Conservation (phyloP, 2,888 invertebrate genomes). For the Gymnocheta viridis region DNA sequence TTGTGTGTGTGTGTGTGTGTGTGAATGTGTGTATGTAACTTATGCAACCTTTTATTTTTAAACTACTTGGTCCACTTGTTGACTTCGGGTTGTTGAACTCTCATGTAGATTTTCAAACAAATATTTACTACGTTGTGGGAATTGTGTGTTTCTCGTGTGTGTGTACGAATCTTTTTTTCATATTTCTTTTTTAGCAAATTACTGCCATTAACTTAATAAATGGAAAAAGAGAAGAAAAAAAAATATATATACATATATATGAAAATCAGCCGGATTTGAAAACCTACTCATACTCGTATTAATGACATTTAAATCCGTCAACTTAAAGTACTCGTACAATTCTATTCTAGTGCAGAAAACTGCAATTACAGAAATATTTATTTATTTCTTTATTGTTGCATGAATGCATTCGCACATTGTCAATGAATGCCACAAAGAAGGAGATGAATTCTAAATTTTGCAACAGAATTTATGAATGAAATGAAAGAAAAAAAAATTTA, state of each 20-base stretch:
- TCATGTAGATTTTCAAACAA: conserved; percentile 58
- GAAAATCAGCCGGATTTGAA: conserved; percentile 63
- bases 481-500: conserved; percentile 17
- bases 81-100: conserved; percentile 65
- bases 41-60: conserved; percentile 67
- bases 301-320: conserved; percentile 67
- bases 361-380: conserved; percentile 31
- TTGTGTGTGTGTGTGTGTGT: conserved; percentile 18
- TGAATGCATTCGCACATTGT: background rate
- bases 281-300: conserved; percentile 49
- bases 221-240: conserved; percentile 19
- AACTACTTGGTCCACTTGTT: conserved; percentile 61
- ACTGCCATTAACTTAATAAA: conserved; percentile 41
- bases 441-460: conserved; percentile 16
- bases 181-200: conserved; percentile 40
- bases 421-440: conserved; percentile 12
- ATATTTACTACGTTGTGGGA: conserved; percentile 60
- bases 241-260: too few relatives aligned
- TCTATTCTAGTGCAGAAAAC: conserved; percentile 49
- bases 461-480: conserved; percentile 65
- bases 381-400: conserved; percentile 42
- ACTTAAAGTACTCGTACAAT: conserved; percentile 25
- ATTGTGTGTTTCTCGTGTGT: conserved; percentile 15
- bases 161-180: conserved; percentile 4
- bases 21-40: conserved; percentile 29